Base-by-base conservation (phyloP, 1,140 invertebrate species). In the Anoplolepis gracilipes region DNA sequence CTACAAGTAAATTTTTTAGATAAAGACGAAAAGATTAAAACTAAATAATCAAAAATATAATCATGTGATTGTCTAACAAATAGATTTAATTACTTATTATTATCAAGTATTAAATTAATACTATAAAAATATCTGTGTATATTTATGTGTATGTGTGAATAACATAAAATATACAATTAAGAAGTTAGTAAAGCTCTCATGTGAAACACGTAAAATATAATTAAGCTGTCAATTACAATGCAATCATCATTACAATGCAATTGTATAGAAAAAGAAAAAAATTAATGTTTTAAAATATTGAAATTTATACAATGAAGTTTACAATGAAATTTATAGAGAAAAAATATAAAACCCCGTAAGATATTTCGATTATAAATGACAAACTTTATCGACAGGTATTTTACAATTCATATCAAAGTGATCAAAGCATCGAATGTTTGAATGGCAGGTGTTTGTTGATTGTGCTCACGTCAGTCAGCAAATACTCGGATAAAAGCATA, bases 11-110 rank as follows among this genome's bases (percentile, higher is more conserved):
- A 69, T 77, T 78, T 64, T 77, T 28, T 7, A 16, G 7, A 64
- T 36, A 22, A 75, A 22, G 11, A 55, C 28, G 5, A 7, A 25
- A 25, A n/a, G 0, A 42, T 1, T 13, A 4, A 65, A 79, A 67
- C 53, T 67, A 79, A 78, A 49, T 25, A 13, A 78, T 78, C 28
- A 25, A 78, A 42, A 42, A 53, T 10, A 3, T 59, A n/a, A n/a
- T n/a, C 13, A 42, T 25, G 7, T 42, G 16, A 42, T 39, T 5
- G 16, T 13, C 4, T 6, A 25, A 49, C 3, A 65, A 78, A 65
- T n/a, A 65, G 10, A 53, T 53, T 49, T 49, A 28, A n/a, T n/a
- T n/a, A n/a, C n/a, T n/a, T n/a, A n/a, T n/a, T n/a, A n/a, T n/a
- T n/a, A n/a, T n/a, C n/a, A n/a, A n/a, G n/a, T n/a, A n/a, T n/a